Evolutionary conservation across 2,888 invertebrate species (phyloP), one percentile per base, ranked within the genome.

Genomic region (Strigamia maritima): DNA sequence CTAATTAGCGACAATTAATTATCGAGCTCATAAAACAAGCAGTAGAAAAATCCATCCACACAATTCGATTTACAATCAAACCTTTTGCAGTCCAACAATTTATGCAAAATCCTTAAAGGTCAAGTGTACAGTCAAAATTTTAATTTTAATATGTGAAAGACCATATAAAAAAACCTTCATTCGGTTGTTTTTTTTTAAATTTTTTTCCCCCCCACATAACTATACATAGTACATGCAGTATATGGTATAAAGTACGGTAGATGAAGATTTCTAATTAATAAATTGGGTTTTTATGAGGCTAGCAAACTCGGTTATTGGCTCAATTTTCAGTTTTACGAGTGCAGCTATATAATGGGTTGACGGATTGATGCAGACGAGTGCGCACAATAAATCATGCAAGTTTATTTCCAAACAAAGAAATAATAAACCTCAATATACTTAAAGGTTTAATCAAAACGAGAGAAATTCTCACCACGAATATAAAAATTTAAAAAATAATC

Each of bases 1-100:
- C 81, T 81, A 81, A 81, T 81, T 81, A 81, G 81, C 79, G 81
- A 80, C 81, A 81, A 81, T 81, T 80, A 81, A 81, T 81, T 81
- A 81, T 81, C 81, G 79, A 81, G 81, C 81, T 80, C 81, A 81
- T 81, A 81, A 81, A 81, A 65, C 60, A 65, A 65, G 60, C 44
- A 75, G 80, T 78, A 79, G 80, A 80, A 80, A 81, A 81, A 79
- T 77, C 76, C 35, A 31, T 40, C 77, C 81, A 79, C 77, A 79
- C 76, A 80, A 81, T 81, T 81, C 78, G 80, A 80, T 78, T 80
- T 80, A 79, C 80, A 80, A 78, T 80, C 79, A 81, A 81, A 81
- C 80, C 79, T 81, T 80, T 81, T 80, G 80, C 60, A 65, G 22
- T 65, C 60, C 6, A 10, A 35, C 35, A 6, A 38, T 38, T 38